Percentiles rank a stretch among this genome's conserved stretches.
phyloP scores from a whole-genome alignment of 2,113 vertebrate species.

The Puffinus mauretanicus region DNA sequence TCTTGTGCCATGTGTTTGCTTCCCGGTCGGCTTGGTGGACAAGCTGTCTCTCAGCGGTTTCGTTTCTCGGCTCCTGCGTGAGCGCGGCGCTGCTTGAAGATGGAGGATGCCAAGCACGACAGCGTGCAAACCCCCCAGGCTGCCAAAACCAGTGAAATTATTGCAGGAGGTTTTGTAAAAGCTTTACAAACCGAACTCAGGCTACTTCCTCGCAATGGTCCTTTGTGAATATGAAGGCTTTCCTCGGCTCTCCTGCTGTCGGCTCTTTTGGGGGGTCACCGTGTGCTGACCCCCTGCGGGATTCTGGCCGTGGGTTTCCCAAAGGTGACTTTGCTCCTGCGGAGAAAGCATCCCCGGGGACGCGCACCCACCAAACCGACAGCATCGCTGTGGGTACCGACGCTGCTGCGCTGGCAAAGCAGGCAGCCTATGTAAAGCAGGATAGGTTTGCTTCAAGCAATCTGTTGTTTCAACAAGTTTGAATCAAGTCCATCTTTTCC shows the following conservation, averaged over 20 bases:
- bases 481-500: slow-evolving; percentile 32
- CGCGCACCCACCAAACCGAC: accelerated
- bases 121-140: background rate
- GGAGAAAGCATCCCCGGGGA: background rate
- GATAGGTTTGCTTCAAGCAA: background rate
- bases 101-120: background rate
- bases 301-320: background rate
- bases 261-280: background rate
- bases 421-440: background rate
- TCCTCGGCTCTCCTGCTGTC: background rate
- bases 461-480: background rate
- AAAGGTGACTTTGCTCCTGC: background rate
- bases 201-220: accelerated
- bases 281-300: background rate
- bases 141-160: background rate
- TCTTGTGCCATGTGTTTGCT: background rate
- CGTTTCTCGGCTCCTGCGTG: background rate
- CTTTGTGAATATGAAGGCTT: background rate
- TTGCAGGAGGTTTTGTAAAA: background rate
- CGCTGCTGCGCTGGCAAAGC: background rate
- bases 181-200: background rate
- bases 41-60: background rate
- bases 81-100: background rate
- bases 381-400: background rate
- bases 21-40: background rate